Evolutionary conservation across 2,797 vertebrate genomes (phyloP), one percentile per base, ranked within the genome.

Genomic region (Phataginus tetradactyla): DNA sequence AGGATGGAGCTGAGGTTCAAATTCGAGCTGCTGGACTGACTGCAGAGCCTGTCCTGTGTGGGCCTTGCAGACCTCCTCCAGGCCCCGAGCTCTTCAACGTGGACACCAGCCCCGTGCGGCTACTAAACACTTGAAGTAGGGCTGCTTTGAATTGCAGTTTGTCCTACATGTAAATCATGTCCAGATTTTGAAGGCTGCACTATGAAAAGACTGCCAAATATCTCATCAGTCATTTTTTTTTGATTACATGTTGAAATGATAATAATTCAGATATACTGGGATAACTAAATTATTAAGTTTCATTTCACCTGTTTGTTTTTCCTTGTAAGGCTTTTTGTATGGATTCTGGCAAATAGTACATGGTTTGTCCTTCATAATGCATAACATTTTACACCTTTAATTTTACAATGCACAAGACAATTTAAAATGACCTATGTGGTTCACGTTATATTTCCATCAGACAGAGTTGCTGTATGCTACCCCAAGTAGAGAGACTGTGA

Each of bases 51-150:
- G 5, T 8, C 4, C 34, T 61, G 2, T 21, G n/a, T 7, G 7
- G 10, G 0, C 23, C 13, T 4, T 0, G 8, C 15, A 21, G 1
- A 4, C 29, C 59, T 55, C 4, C 49, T n/a, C 37, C 59, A 0
- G 18, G 45, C 1, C 1, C 57, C 57, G 32, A 11, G 10, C 21
- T 42, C 23, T n/a, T 29, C n/a, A 3, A 3, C 6, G 0, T 1
- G 4, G 32, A 39, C 34, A 23, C 53, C 53, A 64, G 72, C 57
- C 51, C 18, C 21, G 1, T 0, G 5, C 23, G 68, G 37, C 81
- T 34, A 0, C 55, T 39, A 13, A 61, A 42, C 71, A 25, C 57
- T 32, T 42, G 37, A 63, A 53, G 12, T 20, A 7, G 7, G 42
- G n/a, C 53, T 32, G 1, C 10, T 49, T 42, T 55, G 29, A 59